Evolutionary conservation across 2,113 vertebrate species (phyloP).

Genomic region (Procavia capensis): DNA sequence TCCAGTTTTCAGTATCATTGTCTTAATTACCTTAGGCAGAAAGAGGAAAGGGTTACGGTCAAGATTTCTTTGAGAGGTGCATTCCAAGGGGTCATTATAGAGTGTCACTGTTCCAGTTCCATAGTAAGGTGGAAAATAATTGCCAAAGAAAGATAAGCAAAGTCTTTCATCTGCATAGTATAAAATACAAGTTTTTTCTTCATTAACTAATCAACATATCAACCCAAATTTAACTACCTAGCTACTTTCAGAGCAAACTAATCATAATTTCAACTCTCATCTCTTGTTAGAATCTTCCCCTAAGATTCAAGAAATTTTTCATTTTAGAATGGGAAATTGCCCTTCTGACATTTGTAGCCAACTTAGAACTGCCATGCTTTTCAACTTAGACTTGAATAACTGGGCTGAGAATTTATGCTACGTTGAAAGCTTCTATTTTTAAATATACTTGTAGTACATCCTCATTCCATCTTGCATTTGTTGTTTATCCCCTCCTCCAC

Average conservation of each 20-base stretch:
- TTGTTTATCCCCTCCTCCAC: slow-evolving; percentile 61
- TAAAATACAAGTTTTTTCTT: slow-evolving; percentile 33
- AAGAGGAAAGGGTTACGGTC: no score
- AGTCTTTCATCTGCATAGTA: background rate
- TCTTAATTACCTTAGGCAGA: no score
- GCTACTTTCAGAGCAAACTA: slow-evolving; percentile 38
- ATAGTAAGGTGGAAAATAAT: slow-evolving; percentile 49
- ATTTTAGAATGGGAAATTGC: slow-evolving; percentile 51
- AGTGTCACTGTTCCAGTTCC: no score
- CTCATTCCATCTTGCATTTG: slow-evolving; percentile 69
- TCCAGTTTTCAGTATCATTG: no score
- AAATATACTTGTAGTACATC: slow-evolving; percentile 61
- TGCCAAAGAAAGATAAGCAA: slow-evolving; percentile 27
- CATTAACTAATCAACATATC: background rate
- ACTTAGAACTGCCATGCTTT: background rate
- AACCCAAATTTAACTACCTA: slow-evolving; percentile 78
- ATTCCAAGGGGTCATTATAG: no score
- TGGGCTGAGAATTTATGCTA: slow-evolving; percentile 70
- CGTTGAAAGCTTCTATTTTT: slow-evolving; percentile 73
- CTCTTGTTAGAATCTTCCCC: slow-evolving; percentile 52
- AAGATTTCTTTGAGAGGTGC: no score
- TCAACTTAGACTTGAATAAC: slow-evolving; percentile 64
- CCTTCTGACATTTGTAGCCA: slow-evolving; percentile 33
- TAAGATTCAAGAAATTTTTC: slow-evolving; percentile 68
- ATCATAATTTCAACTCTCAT: slow-evolving; percentile 62